Base-by-base conservation (phyloP, 2,113 vertebrate species). In the Gymnogyps californianus region DNA sequence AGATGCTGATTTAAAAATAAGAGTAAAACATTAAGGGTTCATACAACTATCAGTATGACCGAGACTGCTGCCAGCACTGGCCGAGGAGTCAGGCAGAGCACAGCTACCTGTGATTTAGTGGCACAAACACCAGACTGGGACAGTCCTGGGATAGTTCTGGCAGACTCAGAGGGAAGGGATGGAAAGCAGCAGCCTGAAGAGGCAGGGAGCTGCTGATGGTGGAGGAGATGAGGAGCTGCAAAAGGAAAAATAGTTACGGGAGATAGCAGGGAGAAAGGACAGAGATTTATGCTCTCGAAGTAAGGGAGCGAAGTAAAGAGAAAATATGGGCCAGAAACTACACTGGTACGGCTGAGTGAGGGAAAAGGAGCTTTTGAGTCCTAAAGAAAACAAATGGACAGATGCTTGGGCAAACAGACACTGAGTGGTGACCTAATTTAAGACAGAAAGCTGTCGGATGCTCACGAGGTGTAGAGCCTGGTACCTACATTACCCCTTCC, bases 1-100 rank as follows among this genome's bases (percentile, higher is more conserved):
- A 42, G 69, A 62, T 28, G 16, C 3, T 14, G 11, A 11, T 74
- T 83, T 54, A 11, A 66, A 80, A 81, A 17, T 5, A 34, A 16
- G 10, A 90, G 24, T 15, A 66, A 54, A 84, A 25, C 13, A 26
- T 13, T 4, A 34, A 70, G 38, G 19, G 29, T 20, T 69, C 25
- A 32, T 8, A 42, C 0, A 1, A 51, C 44, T 10, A 2, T 10
- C 82, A 7, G 44, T 4, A 32, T 6, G 49, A 58, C n/a, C 4
- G 1, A 18, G 32, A n/a, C 13, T n/a, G 21, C 28, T 38, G 47
- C 40, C 64, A 72, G 59, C 40, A 47, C 16, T 6, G 36, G 47
- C 47, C 42, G 38, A 69, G 36, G 24, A 13, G 47, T 6, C 25
- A 52, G 10, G 38, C 26, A 47, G 81, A 52, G 40, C n/a, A 58